Evolutionary conservation across 2,113 vertebrate species (phyloP), one percentile per base, ranked within the genome.

Genomic region (Salvelinus namaycush): DNA sequence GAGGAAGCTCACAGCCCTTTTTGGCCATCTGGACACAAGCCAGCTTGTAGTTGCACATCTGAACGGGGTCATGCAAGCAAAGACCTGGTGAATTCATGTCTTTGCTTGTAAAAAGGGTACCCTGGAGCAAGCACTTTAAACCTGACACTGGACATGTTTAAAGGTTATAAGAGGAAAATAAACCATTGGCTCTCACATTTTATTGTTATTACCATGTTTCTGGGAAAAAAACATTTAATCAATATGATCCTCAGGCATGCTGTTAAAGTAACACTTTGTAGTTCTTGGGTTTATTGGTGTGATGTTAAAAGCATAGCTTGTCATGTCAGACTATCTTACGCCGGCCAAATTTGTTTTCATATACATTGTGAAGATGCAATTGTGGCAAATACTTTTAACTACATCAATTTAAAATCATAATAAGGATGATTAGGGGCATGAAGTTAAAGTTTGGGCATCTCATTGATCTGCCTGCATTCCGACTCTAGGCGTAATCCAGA

Each of bases 181-280:
- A 95, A 93, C 94, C 94, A 96, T 94, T 92, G 92, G 94, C 93
- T 93, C 93, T 95, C 93, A 87, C 93, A 90, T 95, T 97, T 98
- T 97, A 97, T 96, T 96, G 95, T 95, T 95, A 95, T 95, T 80
- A 88, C 92, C 85, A 81, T 90, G 86, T 95, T 95, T 87, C 82
- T 73, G 73, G 89, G 85, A 86, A 88, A 91, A 93, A 92, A 92
- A 90, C 89, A 80, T 93, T 95, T 92, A 93, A 94, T 94, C 88
- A 91, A 84, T 93, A 88, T 93, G 94, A 92, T 96, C 93, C 93
- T 95, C 94, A 94, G 96, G 96, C 96, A 83, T 86, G 88, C 91
- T 88, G 92, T 93, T 95, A 94, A 93, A 92, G 90, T 83, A 92
- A 86, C 87, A 92, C 86, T 94, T 94, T 87, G 86, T 90, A 93